A percentile compares a stretch with the other conserved stretches of the same genome.
Conservation (phyloP, 2,888 invertebrate genomes). For the Ormyrus thymus region DNA sequence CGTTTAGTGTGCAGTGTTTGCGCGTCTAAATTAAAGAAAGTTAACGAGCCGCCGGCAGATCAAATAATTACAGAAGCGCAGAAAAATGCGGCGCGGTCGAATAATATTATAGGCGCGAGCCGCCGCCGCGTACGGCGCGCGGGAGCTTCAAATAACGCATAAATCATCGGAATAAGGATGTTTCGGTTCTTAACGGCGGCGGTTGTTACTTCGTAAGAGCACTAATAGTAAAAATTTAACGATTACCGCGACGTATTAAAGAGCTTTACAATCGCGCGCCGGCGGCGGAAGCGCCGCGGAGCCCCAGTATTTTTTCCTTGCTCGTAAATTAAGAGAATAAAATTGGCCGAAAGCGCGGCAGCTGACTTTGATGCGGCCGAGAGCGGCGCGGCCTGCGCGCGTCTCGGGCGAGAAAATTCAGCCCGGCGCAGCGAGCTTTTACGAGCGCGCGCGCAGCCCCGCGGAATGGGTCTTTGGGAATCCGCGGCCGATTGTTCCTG, state of each 20-base stretch:
- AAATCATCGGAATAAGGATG: constrained; percentile 46
- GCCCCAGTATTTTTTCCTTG: constrained; percentile 34
- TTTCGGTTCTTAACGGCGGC: constrained; percentile 22
- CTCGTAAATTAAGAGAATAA: constrained; percentile 44
- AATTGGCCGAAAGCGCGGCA: constrained; percentile 23
- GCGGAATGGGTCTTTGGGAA: constrained; percentile 7
- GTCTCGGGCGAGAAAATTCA: neutral
- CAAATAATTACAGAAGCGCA: neutral
- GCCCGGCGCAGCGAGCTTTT: neutral
- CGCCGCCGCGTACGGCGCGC: no score
- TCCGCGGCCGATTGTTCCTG: constrained; percentile 12
- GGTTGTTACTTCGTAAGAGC: constrained; percentile 30
- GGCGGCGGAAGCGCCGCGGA: neutral
- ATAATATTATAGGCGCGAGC: neutral
- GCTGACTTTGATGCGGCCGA: neutral
- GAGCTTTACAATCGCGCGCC: neutral
- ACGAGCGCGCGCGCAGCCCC: constrained; percentile 22
- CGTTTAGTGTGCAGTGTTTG: no score
- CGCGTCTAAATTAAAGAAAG: no score
- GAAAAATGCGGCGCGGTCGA: neutral
- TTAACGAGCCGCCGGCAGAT: neutral
- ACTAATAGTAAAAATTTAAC: constrained; percentile 36
- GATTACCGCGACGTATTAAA: constrained; percentile 34
- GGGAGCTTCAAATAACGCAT: constrained; percentile 1
- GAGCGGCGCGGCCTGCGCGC: neutral